Percentiles rank a stretch among this genome's conserved stretches.
These are phyloP conservation scores for Xenus cinereus DNA, from an alignment of 2,113 vertebrate genomes.

Conservation along the genomic window DNA sequence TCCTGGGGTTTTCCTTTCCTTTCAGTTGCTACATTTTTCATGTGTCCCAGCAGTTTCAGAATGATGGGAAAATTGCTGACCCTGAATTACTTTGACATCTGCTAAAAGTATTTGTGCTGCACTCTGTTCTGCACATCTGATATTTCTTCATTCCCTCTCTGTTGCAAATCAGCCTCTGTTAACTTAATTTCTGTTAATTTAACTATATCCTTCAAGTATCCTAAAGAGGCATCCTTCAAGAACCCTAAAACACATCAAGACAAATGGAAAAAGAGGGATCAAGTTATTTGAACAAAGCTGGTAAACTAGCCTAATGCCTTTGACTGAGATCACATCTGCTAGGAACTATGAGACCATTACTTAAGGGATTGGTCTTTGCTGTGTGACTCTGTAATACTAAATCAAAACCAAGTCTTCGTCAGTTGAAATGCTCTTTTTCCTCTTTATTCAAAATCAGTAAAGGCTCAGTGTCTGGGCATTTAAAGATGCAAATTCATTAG, in stretches of 20 bases:
- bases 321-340: not conserved
- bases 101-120: not conserved
- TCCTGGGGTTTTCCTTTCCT: not conserved
- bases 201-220: not conserved
- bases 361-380: not conserved
- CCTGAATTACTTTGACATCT: conserved; percentile 38
- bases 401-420: not conserved
- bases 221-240: not conserved
- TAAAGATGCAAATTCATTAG: not conserved
- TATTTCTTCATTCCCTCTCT: conserved; percentile 1
- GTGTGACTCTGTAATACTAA: not conserved
- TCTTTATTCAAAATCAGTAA: not conserved
- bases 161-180: not conserved
- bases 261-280: not conserved
- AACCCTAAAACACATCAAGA: not conserved
- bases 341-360: not conserved
- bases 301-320: not conserved
- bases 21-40: not conserved
- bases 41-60: not conserved
- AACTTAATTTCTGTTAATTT: conserved; percentile 39
- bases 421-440: not conserved
- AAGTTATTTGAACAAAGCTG: not conserved
- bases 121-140: conserved; percentile 1
- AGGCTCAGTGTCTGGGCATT: not conserved
- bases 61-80: conserved; percentile 21